These are phyloP conservation scores for Limonius californicus DNA, from an alignment of 1,140 invertebrate genomes.

Conservation along the genomic window DNA sequence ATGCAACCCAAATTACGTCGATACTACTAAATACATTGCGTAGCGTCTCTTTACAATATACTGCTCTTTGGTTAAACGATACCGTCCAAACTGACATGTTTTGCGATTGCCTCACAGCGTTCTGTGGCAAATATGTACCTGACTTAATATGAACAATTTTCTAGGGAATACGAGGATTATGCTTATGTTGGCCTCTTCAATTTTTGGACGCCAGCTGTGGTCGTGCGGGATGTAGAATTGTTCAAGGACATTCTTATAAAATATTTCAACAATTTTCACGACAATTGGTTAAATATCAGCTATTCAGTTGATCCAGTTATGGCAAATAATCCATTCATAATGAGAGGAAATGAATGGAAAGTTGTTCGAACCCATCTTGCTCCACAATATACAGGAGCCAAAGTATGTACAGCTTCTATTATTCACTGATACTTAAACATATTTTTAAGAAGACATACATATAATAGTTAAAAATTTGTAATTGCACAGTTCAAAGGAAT, in stretches of 20 bases:
- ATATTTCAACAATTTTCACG: slow-evolving; percentile 47
- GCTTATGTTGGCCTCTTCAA: slow-evolving; percentile 38
- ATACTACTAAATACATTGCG: too few species aligned
- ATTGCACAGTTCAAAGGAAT: neutral
- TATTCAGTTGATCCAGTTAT: slow-evolving; percentile 41
- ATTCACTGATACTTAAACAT: neutral
- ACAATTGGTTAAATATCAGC: slow-evolving; percentile 43
- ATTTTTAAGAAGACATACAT: too few species aligned
- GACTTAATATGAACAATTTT: too few species aligned
- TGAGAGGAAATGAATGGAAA: slow-evolving; percentile 44
- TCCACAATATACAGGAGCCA: slow-evolving; percentile 46
- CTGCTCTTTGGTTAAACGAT: too few species aligned
- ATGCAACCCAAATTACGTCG: too few species aligned
- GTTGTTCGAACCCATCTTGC: slow-evolving; percentile 41
- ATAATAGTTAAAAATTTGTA: neutral
- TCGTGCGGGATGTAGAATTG: slow-evolving; percentile 47
- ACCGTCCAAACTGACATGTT: too few species aligned
- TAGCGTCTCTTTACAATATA: too few species aligned
- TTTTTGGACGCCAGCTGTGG: slow-evolving; percentile 34
- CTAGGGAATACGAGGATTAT: slow-evolving; percentile 29
- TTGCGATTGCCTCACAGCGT: too few species aligned
- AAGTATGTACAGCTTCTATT: slow-evolving; percentile 30
- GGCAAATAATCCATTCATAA: slow-evolving; percentile 40
- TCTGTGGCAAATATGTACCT: too few species aligned
- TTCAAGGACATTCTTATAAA: slow-evolving; percentile 49